Conservation (phyloP, 2,113 vertebrate species). For the Cyphomyrus plagiostoma region DNA sequence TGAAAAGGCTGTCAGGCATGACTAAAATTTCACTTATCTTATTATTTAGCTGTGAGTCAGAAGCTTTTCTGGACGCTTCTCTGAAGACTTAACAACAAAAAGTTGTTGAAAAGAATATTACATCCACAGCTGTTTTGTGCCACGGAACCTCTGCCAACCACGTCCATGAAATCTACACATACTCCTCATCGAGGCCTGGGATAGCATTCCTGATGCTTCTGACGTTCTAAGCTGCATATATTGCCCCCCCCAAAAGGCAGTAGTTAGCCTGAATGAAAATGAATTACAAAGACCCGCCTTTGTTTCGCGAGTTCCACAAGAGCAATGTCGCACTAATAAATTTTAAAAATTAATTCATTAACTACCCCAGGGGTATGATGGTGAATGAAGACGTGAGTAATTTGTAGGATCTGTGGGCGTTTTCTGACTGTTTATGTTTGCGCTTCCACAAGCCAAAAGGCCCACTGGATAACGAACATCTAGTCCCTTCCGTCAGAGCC, state of each 20-base stretch:
- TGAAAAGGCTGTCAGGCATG: not conserved
- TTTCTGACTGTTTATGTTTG: not conserved
- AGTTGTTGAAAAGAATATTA: not conserved
- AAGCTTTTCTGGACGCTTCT: not conserved
- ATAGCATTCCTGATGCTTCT: not conserved
- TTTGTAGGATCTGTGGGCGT: not conserved
- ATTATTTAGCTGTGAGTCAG: not conserved
- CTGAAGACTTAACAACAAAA: not conserved
- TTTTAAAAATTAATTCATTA: conserved; percentile 67
- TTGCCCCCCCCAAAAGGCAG: conserved; percentile 36
- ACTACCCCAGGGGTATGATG: conserved; percentile 86
- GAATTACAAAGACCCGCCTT: conserved; percentile 82
- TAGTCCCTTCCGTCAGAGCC: not conserved
- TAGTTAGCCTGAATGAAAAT: conserved; percentile 69
- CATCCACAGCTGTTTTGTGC: not conserved
- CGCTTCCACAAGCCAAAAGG: not conserved
- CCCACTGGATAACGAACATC: not conserved
- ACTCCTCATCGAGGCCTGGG: not conserved
- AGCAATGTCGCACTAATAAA: conserved; percentile 79
- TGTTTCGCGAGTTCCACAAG: conserved; percentile 90
- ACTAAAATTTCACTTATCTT: not conserved
- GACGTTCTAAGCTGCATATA: not conserved
- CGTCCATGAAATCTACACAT: not conserved
- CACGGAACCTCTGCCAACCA: not conserved
- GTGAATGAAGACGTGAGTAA: conserved; percentile 77